These are phyloP conservation scores for Ailuropoda melanoleuca DNA, from an alignment of 2,113 vertebrate species.

Conservation along the genomic window DNA sequence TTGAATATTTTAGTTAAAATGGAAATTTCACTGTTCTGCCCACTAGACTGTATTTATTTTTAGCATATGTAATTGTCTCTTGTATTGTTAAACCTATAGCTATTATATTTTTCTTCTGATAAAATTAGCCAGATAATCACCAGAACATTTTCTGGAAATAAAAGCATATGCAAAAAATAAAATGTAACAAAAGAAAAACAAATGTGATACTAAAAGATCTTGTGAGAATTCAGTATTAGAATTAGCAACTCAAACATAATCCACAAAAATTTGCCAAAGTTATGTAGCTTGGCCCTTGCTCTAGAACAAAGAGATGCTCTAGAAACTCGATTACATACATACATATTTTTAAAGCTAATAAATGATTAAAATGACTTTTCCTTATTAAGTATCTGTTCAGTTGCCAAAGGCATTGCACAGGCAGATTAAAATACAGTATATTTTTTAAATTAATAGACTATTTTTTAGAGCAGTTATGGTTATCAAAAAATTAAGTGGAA, in stretches of 20 bases:
- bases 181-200: background rate
- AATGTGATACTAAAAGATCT: background rate
- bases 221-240: slow-evolving; percentile 71
- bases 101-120: slow-evolving; percentile 73
- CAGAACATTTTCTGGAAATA: slow-evolving; percentile 65
- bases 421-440: background rate
- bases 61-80: slow-evolving; percentile 57
- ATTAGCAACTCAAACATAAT: slow-evolving; percentile 66
- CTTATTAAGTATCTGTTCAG: background rate
- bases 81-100: slow-evolving; percentile 47
- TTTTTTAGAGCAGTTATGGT: background rate
- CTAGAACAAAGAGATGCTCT: slow-evolving; percentile 43
- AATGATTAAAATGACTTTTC: background rate
- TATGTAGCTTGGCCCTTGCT: slow-evolving; percentile 48
- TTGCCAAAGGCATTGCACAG: background rate
- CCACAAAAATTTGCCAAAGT: slow-evolving; percentile 56
- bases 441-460: background rate
- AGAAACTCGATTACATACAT: background rate
- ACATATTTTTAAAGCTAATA: background rate
- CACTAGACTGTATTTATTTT: slow-evolving; percentile 78
- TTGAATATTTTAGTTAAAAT: slow-evolving; percentile 45
- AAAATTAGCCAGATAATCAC: slow-evolving; percentile 68
- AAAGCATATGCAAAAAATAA: slow-evolving; percentile 54
- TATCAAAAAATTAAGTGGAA: background rate
- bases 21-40: slow-evolving; percentile 67